A percentile compares a stretch with the other conserved stretches of the same genome.
Evolutionary conservation across 2,888 invertebrate genomes (phyloP).

Genomic region (Scelioninae gen. 1): DNA sequence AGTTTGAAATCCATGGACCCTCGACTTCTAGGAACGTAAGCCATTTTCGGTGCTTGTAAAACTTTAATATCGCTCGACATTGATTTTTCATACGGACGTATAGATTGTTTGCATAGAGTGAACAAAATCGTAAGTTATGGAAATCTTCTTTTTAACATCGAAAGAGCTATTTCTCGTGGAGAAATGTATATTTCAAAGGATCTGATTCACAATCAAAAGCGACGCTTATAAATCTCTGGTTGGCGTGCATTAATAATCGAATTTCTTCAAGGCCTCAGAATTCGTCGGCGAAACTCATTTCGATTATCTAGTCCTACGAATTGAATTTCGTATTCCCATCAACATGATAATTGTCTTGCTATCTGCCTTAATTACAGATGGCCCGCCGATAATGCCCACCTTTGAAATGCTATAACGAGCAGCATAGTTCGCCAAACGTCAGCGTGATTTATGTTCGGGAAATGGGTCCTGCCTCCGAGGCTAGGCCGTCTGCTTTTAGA

Average conservation of each 20-base stretch:
- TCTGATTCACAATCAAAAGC: slow-evolving; percentile 15
- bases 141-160: slow-evolving; percentile 12
- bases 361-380: slow-evolving; percentile 81
- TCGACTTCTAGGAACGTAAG: slow-evolving; percentile 70
- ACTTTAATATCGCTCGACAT: slow-evolving; percentile 77
- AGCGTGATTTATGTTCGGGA: slow-evolving; percentile 83
- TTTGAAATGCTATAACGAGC: slow-evolving; percentile 79
- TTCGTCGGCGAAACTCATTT: slow-evolving; percentile 42
- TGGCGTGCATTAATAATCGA: slow-evolving; percentile 55
- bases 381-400: slow-evolving; percentile 81
- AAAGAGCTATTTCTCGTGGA: slow-evolving; percentile 14
- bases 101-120: slow-evolving; percentile 56
- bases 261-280: slow-evolving; percentile 50
- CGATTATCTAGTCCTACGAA: slow-evolving; percentile 71
- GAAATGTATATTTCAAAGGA: slow-evolving; percentile 15
- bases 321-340: slow-evolving; percentile 80
- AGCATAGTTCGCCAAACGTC: slow-evolving; percentile 76
- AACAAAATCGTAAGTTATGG: slow-evolving; percentile 35
- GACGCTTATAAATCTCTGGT: slow-evolving; percentile 35
- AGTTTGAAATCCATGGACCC: slow-evolving; percentile 75
- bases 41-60: slow-evolving; percentile 74
- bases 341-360: slow-evolving; percentile 74
- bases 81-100: slow-evolving; percentile 75
- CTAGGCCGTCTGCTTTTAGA: slow-evolving; percentile 79
- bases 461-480: slow-evolving; percentile 82